Evolutionary conservation across 1,140 invertebrate species (phyloP), one percentile per base, ranked within the genome.

Genomic region (Nymphalis io): DNA sequence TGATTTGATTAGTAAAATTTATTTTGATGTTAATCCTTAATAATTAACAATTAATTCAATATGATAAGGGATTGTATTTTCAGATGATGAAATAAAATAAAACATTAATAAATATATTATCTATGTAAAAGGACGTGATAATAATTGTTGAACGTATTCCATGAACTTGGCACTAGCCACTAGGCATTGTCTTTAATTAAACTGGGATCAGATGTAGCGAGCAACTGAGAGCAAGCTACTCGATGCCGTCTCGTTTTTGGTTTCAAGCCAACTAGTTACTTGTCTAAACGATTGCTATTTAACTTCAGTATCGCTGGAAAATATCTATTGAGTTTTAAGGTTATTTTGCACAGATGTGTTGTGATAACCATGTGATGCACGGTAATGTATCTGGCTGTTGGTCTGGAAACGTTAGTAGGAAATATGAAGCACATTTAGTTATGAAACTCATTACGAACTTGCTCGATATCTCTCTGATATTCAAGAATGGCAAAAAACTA

Each of bases 181-280:
- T 59, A 78, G 66, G 66, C 80, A 68, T 70, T 77, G 81, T 79
- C 57, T 78, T 75, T 85, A 82, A 83, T 82, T 82, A 82, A 82
- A 82, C 76, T 48, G 70, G 80, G 79, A 82, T 83, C 80, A 81
- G 78, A 80, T 80, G 82, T 76, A 74, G 76, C 78, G 70, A 73
- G 61, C 70, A 63, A 75, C 73, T 74, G 71, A 74, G 72, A 69
- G 66, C 60, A 51, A 48, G 70, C 62, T 66, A 65, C 66, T 74
- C 58, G 68, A 67, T 72, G 64, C 70, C 72, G 66, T 76, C 72
- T 76, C 72, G 74, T 74, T 83, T 80, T 84, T 87, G 85, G 84
- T 86, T 78, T 68, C 62, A 70, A 75, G 83, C 85, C 85, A 87
- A 86, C 75, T 80, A 75, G 71, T 61, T 81, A 73, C 76, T 78